These are phyloP conservation scores for Coendou prehensilis DNA, from an alignment of 2,797 vertebrate species.

Conservation along the genomic window DNA sequence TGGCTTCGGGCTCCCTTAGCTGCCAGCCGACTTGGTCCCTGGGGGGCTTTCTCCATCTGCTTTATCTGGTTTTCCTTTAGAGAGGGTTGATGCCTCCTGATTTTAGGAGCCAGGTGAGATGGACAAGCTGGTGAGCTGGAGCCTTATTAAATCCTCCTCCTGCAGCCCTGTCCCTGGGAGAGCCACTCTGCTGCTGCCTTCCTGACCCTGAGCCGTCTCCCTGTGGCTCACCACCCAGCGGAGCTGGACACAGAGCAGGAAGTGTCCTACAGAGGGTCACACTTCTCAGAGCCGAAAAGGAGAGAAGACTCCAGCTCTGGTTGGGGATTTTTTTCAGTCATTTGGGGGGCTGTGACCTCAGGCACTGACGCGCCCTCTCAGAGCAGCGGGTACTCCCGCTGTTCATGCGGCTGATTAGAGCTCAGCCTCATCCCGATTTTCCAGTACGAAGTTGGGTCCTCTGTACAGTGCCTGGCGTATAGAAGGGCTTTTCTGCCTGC, in stretches of 20 bases:
- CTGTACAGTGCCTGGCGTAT: background rate
- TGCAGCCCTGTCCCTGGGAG: background rate
- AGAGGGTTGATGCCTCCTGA: conserved; percentile 82
- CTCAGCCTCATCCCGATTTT: background rate
- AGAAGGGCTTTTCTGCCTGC: background rate
- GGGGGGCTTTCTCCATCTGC: conserved; percentile 81
- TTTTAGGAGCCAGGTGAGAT: conserved; percentile 84
- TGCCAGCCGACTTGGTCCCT: conserved; percentile 76
- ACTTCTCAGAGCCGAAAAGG: background rate
- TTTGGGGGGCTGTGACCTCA: background rate
- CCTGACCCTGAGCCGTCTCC: background rate
- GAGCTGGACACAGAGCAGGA: background rate
- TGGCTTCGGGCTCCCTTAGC: background rate
- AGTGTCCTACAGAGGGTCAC: background rate
- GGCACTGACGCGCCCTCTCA: background rate
- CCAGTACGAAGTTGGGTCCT: background rate
- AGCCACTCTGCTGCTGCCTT: background rate
- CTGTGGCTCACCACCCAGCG: background rate
- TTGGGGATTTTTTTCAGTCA: background rate
- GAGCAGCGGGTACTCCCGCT: background rate
- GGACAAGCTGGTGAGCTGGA: conserved; percentile 29
- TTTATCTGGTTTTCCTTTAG: conserved; percentile 80
- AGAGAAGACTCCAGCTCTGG: background rate
- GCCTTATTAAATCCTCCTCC: background rate
- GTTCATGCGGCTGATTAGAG: background rate